Evolutionary conservation across 2,797 vertebrate genomes (phyloP), one percentile per base, ranked within the genome.

Genomic region (Dryobates pubescens): DNA sequence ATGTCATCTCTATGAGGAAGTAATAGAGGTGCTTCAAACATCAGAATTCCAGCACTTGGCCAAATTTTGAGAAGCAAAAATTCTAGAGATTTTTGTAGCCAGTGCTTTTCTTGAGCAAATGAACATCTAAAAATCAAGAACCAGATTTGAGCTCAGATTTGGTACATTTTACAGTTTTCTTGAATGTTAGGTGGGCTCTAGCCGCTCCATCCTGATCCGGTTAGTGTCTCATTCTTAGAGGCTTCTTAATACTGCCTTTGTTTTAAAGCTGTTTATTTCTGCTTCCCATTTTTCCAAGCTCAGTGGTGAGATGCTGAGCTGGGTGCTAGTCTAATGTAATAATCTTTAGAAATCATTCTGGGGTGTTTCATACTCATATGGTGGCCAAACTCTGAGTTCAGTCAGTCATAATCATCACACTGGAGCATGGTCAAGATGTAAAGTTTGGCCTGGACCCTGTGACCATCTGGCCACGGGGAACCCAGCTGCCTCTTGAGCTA

Each of bases 401-500:
- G 90, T 93, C 88, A 92, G 84, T 93, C 2, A 2, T 86, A 93
- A 91, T 91, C 86, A 92, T 94, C 63, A n/a, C 59, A 70, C 81
- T 93, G 92, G 92, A 96, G 90, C 93, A 85, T 1, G 72, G 92
- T 97, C 91, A 95, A 88, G 84, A 93, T 78, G 67, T 4, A 14
- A 90, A 94, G 95, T 94, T 86, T 97, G 96, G 95, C 86, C 94
- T 88, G 92, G 82, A 95, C 95, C 86, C 84, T 83, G 56, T 88
- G 81, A 84, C 97, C 97, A 97, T 94, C 86, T 97, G 97, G 82
- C 84, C 32, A 2, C 20, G 56, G 70, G 82, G 53, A 93, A 96
- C 93, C 89, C 96, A 97, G 96, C 95, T 97, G 96, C 85, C 87
- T 95, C 93, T 88, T 2, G 7, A 94, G 78, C 80, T 95, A 90